phyloP scores from a whole-genome alignment of 2,888 invertebrate species.

The Xestia ashworthii region DNA sequence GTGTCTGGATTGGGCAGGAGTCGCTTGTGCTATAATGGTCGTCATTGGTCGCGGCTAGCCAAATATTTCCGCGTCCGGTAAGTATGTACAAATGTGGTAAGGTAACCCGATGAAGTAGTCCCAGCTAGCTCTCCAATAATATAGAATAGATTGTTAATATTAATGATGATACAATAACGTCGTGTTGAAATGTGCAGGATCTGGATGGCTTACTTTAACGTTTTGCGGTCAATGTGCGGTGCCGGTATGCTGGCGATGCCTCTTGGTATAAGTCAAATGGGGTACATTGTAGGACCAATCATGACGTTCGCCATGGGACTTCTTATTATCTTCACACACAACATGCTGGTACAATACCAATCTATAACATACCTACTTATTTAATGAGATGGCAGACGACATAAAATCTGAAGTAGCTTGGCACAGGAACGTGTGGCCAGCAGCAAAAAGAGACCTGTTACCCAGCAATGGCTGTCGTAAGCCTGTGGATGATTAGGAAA shows the following conservation, averaged over 20 bases:
- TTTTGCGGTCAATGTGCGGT: slow-evolving; percentile 75
- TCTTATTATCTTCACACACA: slow-evolving; percentile 76
- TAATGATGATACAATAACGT: not conserved
- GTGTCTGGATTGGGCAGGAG: not conserved
- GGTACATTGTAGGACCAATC: slow-evolving; percentile 76
- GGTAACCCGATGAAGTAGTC: not conserved
- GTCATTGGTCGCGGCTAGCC: not conserved
- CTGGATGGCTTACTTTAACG: slow-evolving; percentile 82
- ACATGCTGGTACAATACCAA: slow-evolving; percentile 73
- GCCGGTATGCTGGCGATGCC: slow-evolving; percentile 80
- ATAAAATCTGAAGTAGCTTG: too few species aligned
- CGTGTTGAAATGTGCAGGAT: slow-evolving; percentile 64
- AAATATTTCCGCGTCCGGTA: not conserved
- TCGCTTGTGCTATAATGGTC: not conserved
- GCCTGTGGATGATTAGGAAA: not conserved
- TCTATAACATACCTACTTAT: not conserved
- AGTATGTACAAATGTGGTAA: not conserved
- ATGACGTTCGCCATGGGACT: slow-evolving; percentile 70
- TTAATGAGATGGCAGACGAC: not conserved
- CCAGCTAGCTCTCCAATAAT: not conserved
- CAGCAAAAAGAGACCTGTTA: not conserved
- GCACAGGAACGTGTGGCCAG: not conserved
- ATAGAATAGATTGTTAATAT: not conserved
- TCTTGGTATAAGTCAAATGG: slow-evolving; percentile 79
- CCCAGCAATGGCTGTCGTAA: not conserved